Conservation (phyloP, 2,797 vertebrate genomes). For the Presbytis comata region DNA sequence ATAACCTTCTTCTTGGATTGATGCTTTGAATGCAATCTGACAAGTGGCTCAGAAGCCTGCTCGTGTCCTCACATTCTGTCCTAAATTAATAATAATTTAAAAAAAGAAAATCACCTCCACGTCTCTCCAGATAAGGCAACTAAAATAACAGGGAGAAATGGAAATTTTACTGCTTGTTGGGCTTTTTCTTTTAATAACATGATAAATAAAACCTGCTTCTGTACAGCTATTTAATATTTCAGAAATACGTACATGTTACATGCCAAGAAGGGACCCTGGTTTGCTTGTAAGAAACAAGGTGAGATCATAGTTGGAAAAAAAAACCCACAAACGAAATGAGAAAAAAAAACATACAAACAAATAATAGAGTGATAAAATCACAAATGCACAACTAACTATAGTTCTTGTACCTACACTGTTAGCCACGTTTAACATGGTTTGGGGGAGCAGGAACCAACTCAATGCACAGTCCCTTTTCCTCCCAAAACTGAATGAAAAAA, state of each 20-base stretch:
- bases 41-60: constrained; percentile 62
- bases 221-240: constrained; percentile 86
- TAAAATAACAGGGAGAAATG: constrained; percentile 81
- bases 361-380: constrained; percentile 81
- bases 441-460: constrained; percentile 67
- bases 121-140: constrained; percentile 82
- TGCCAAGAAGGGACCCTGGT: constrained; percentile 82
- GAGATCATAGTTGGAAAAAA: constrained; percentile 73
- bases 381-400: constrained; percentile 86
- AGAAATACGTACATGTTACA: constrained; percentile 84
- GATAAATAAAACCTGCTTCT: constrained; percentile 88
- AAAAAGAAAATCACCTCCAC: constrained; percentile 72
- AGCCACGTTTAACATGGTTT: constrained; percentile 83
- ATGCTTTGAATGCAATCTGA: constrained; percentile 18
- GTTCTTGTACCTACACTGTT: constrained; percentile 86
- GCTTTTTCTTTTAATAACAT: constrained; percentile 80
- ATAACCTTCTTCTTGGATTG: constrained; percentile 56
- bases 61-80: constrained; percentile 71
- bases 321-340: constrained; percentile 72
- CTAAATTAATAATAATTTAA: constrained; percentile 5
- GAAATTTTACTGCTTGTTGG: constrained; percentile 81
- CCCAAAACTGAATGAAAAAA: constrained; percentile 74
- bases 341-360: constrained; percentile 59
- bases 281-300: constrained; percentile 75
- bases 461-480: constrained; percentile 61